phyloP scores from a whole-genome alignment of 2,888 invertebrate genomes.

The Nesidiocoris tenuis region DNA sequence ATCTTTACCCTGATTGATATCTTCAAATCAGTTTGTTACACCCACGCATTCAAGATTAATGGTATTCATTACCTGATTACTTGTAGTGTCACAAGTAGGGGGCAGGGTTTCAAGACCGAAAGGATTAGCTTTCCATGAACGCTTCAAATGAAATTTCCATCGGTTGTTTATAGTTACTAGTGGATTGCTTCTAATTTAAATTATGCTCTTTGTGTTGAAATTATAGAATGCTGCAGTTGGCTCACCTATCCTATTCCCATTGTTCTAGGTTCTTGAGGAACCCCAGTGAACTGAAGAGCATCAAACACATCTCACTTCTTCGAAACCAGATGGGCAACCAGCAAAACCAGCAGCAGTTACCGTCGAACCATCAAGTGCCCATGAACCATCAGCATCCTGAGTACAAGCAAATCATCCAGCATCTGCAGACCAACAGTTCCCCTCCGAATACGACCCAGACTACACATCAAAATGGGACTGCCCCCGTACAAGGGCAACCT shows the following conservation, averaged over 20 bases:
- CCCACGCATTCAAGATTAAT: too few species aligned
- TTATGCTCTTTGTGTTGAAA: too few species aligned
- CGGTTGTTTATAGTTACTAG: too few species aligned
- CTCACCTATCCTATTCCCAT: neutral
- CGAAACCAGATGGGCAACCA: conserved; percentile 69
- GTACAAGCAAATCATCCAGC: conserved; percentile 44
- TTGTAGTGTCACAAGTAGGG: too few species aligned
- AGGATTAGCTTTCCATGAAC: too few species aligned
- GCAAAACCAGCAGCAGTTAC: conserved; percentile 51
- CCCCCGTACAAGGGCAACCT: conserved; percentile 10
- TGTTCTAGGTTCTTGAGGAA: conserved; percentile 80
- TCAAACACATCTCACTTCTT: conserved; percentile 86
- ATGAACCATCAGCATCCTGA: conserved; percentile 50
- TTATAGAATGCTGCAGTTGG: too few species aligned
- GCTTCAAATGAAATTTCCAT: too few species aligned
- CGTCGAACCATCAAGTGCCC: conserved; percentile 28
- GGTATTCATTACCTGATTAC: too few species aligned
- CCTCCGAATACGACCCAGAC: conserved; percentile 30
- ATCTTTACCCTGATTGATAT: too few species aligned
- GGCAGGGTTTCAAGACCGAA: too few species aligned
- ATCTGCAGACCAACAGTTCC: conserved; percentile 27
- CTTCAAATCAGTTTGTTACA: too few species aligned
- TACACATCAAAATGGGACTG: neutral
- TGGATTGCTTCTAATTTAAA: too few species aligned
- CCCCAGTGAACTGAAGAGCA: conserved; percentile 89